Conservation (phyloP, 2,888 invertebrate genomes). For the Palloptera scutellata region DNA sequence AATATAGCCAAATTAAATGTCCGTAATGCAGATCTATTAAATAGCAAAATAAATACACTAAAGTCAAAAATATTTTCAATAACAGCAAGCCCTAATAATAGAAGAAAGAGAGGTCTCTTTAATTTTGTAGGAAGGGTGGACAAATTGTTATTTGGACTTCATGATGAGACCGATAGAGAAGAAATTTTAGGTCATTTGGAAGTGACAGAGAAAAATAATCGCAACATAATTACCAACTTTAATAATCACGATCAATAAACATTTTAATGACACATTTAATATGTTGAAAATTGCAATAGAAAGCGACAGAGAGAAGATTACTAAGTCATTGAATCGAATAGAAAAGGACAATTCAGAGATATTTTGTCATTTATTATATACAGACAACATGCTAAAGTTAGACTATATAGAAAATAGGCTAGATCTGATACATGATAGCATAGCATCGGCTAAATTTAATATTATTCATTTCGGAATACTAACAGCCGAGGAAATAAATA, state of each 20-base stretch:
- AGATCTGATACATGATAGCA: not conserved
- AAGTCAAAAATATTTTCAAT: conserved; percentile 25
- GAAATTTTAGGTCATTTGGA: not conserved
- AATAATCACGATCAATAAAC: not conserved
- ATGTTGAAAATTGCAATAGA: not conserved
- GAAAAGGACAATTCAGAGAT: not conserved
- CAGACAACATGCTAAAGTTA: not conserved
- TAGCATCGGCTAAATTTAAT: not conserved
- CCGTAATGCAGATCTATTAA: no score
- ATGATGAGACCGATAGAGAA: not conserved
- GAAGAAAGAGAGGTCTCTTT: conserved; percentile 33
- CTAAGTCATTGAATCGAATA: no score
- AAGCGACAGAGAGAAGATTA: not conserved
- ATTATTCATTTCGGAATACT: no score
- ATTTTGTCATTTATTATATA: not conserved
- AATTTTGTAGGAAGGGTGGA: conserved; percentile 28
- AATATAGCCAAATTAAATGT: no score
- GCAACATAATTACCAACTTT: no score
- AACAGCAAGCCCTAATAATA: conserved; percentile 30
- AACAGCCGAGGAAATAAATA: no score
- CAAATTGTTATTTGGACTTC: not conserved
- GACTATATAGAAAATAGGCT: no score
- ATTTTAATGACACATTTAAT: not conserved
- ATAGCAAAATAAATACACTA: no score
- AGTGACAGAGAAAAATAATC: no score